These are phyloP conservation scores for Meiosimyza decipiens DNA, from an alignment of 2,888 invertebrate species.

Conservation along the genomic window DNA sequence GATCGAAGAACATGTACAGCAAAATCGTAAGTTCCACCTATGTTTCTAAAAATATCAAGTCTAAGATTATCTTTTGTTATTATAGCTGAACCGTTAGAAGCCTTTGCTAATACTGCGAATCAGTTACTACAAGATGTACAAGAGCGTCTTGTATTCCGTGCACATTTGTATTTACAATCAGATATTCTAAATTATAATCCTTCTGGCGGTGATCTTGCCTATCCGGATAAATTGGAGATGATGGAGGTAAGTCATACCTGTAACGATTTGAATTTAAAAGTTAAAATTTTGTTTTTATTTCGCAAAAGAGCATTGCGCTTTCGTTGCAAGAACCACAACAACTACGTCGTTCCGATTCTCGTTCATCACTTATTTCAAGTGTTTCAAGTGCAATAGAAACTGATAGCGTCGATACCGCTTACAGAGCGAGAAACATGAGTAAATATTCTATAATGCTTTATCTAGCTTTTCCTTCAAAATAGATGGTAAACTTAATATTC, in stretches of 20 bases:
- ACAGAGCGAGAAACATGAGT: slow-evolving; percentile 61
- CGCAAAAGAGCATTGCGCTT: slow-evolving; percentile 72
- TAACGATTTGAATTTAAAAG: background rate
- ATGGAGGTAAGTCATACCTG: slow-evolving; percentile 78
- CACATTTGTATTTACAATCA: slow-evolving; percentile 91
- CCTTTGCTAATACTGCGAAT: slow-evolving; percentile 81
- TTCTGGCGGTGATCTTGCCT: slow-evolving; percentile 95
- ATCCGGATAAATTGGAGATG: slow-evolving; percentile 97
- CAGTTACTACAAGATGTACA: slow-evolving; percentile 94
- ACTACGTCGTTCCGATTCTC: slow-evolving; percentile 74
- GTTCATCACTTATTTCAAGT: slow-evolving; percentile 76
- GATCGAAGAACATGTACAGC: slow-evolving; percentile 89
- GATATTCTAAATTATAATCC: slow-evolving; percentile 91
- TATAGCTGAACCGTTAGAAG: slow-evolving; percentile 75
- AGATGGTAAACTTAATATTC: background rate
- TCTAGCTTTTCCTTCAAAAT: background rate
- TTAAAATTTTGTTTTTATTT: background rate
- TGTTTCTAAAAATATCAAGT: background rate
- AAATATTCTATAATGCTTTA: slow-evolving; percentile 44
- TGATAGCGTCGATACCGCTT: slow-evolving; percentile 70
- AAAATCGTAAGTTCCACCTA: slow-evolving; percentile 74
- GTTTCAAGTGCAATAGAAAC: slow-evolving; percentile 78
- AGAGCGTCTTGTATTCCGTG: slow-evolving; percentile 94
- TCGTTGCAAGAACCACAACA: slow-evolving; percentile 73
- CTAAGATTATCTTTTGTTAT: slow-evolving; percentile 30